Percentiles rank a stretch among this genome's conserved stretches.
These are phyloP conservation scores for Mionectes olivaceus DNA, from an alignment of 2,797 vertebrate genomes.

Conservation along the genomic window DNA sequence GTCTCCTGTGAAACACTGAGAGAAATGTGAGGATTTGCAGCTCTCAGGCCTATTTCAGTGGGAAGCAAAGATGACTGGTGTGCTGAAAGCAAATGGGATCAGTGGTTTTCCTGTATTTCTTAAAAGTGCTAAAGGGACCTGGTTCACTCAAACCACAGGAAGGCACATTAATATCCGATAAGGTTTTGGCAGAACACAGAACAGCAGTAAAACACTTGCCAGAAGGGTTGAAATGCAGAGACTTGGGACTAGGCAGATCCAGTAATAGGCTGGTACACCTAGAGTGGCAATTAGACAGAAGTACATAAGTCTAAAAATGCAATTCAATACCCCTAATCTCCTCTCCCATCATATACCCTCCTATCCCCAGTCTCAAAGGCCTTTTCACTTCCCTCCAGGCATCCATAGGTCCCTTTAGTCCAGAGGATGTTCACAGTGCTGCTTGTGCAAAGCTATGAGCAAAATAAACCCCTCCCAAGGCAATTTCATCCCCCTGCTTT, in stretches of 20 bases:
- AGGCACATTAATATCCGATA: conserved; percentile 45
- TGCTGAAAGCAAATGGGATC: conserved; percentile 46
- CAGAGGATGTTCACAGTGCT: background rate
- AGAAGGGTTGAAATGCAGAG: background rate
- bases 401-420: background rate
- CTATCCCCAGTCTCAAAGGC: background rate
- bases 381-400: background rate
- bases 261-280: background rate
- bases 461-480: background rate
- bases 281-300: background rate
- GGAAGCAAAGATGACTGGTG: background rate
- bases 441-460: background rate
- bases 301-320: background rate
- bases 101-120: conserved; percentile 47
- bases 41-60: conserved; percentile 35
- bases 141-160: conserved; percentile 29
- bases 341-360: background rate
- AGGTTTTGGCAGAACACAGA: conserved; percentile 46
- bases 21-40: conserved; percentile 23
- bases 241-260: background rate
- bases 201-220: background rate
- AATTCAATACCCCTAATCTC: background rate
- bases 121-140: conserved; percentile 35
- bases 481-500: background rate
- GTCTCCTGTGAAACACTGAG: background rate